Evolutionary conservation across 1,140 invertebrate species (phyloP).

Genomic region (Drosophila lini): DNA sequence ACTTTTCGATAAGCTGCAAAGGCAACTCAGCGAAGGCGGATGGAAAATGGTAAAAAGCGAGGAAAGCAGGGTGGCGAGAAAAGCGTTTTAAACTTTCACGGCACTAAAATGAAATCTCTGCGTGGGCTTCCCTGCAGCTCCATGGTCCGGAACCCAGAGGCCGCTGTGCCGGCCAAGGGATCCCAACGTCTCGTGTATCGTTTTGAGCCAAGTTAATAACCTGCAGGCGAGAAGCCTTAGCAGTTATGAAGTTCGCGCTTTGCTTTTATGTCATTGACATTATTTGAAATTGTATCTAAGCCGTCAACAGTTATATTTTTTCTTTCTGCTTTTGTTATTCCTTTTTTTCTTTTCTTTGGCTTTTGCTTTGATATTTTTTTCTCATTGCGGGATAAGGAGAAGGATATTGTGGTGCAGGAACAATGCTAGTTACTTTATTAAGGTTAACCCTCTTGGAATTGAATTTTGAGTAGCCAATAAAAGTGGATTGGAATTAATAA

Average conservation of each 20-base stretch:
- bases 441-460: no score
- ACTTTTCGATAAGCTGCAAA: constrained; percentile 81
- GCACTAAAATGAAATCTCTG: constrained; percentile 62
- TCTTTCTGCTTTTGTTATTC: neutral
- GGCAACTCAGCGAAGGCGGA: constrained; percentile 41
- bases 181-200: constrained; percentile 64
- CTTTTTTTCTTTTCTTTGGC: neutral
- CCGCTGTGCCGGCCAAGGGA: constrained; percentile 7
- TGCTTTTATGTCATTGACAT: constrained; percentile 70
- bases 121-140: constrained; percentile 37
- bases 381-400: neutral
- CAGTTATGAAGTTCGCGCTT: constrained; percentile 75
- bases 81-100: constrained; percentile 73
- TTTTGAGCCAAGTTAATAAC: constrained; percentile 79
- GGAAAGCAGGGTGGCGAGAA: constrained; percentile 30
- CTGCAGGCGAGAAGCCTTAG: constrained; percentile 67
- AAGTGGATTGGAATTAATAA: neutral
- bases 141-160: constrained; percentile 21
- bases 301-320: constrained; percentile 51
- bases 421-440: neutral
- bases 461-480: no score
- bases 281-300: constrained; percentile 60
- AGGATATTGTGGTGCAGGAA: constrained; percentile 6
- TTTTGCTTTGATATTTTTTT: constrained; percentile 6
- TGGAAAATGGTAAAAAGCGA: constrained; percentile 4